Evolutionary conservation across 2,888 invertebrate genomes (phyloP), one percentile per base, ranked within the genome.

Genomic region (Osmoderma eremita): DNA sequence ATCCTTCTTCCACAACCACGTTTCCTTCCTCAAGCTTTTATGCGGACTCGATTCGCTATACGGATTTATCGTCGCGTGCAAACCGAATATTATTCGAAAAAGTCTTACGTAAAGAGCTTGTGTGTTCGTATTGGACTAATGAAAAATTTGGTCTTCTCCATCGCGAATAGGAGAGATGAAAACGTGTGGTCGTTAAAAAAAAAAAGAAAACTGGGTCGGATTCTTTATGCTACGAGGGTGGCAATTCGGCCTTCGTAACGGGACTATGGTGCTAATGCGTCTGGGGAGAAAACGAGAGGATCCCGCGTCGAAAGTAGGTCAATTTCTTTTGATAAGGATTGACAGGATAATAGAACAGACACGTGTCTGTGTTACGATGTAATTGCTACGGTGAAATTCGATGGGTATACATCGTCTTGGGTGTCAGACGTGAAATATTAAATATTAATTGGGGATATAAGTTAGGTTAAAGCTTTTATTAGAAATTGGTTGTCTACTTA

Each of bases 71-170:
- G 56, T 41, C 22, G 41, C 24, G 30, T 41, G 56, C 30, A 45
- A 58, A 45, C 17, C 58, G 58, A 61, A 61, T 48, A 61, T 53
- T 53, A 53, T 61, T 61, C 45, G 58, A 61, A 61, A 61, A 45
- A 61, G 30, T 45, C 30, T 36, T 61, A 30, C 45, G 41, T 17
- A 12, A 15, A 48, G 20, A 48, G 18, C 48, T 20, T 20, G 48
- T 48, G 48, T 17, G 42, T 42, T 22, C 41, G 17, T 45, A 30
- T 61, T 30, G 42, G 13, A 17, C 53, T 53, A 53, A 53, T 53
- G 53, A 53, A 53, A 53, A 53, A 38, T 53, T 38, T 38, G 38
- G n/a, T 30, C 30, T 30, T 24, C 36, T 36, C 53, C n/a, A 38
- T 2, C 38, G 10, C 3, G 15, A 36, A n/a, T 12, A 10, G 24